Percentiles rank a stretch among this genome's conserved stretches.
Conservation (phyloP, 1,140 invertebrate genomes). For the Spodoptera litura region DNA sequence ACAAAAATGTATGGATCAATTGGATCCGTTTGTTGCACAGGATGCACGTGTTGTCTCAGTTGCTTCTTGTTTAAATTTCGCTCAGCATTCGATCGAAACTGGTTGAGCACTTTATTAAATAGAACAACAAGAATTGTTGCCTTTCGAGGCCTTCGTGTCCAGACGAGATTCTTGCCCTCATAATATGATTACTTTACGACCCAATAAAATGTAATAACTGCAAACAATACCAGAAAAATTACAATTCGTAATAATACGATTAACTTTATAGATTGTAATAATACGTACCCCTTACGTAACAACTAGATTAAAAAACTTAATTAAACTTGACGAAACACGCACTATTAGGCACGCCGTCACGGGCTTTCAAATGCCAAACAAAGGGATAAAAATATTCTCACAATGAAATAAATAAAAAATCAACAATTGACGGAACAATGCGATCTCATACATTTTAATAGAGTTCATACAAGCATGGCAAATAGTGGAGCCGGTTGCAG, state of each 20-base stretch:
- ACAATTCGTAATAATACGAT: not conserved
- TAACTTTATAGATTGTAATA: not conserved
- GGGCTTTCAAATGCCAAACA: conserved; percentile 37
- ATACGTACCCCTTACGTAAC: conserved; percentile 6
- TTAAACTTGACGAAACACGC: conserved; percentile 36
- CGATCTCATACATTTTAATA: conserved; percentile 65
- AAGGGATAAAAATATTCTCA: conserved; percentile 44
- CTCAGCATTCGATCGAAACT: conserved; percentile 9
- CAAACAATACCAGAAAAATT: not conserved
- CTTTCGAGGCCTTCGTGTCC: conserved; percentile 1
- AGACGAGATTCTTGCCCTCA: conserved; percentile 4
- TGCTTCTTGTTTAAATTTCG: conserved; percentile 3
- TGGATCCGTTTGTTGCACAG: not conserved
- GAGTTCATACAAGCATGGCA: conserved; percentile 55
- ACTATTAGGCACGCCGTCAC: conserved; percentile 28
- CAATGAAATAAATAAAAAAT: conserved; percentile 43
- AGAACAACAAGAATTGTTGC: conserved; percentile 21
- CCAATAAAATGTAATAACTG: not conserved
- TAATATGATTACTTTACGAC: not conserved
- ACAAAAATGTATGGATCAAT: not conserved
- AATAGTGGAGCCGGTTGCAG: conserved; percentile 46
- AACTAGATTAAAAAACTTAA: conserved; percentile 21
- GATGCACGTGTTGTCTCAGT: conserved; percentile 17
- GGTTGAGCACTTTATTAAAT: conserved; percentile 17
- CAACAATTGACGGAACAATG: conserved; percentile 62